Conservation (phyloP, 2,113 vertebrate species). For the Archocentrus centrarchus region DNA sequence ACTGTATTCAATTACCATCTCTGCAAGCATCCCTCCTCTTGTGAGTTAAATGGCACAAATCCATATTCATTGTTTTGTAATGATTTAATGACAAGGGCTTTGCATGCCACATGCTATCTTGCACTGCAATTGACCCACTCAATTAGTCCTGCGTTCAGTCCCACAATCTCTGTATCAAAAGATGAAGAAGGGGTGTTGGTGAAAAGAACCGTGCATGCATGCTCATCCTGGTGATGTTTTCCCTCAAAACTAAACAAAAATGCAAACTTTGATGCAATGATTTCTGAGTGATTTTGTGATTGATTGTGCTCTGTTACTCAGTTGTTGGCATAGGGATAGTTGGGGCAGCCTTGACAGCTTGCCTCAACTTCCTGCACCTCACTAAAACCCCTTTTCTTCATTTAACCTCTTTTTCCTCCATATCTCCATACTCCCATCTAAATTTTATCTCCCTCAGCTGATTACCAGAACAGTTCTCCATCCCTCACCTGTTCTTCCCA, state of each 20-base stretch:
- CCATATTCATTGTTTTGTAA: slow-evolving; percentile 71
- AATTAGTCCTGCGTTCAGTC: slow-evolving; percentile 59
- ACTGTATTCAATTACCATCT: slow-evolving; percentile 56
- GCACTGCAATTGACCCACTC: slow-evolving; percentile 65
- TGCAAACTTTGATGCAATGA: background rate
- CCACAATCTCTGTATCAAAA: slow-evolving; percentile 37
- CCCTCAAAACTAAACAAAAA: slow-evolving; percentile 56
- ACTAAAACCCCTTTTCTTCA: background rate
- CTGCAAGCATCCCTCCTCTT: slow-evolving; percentile 47
- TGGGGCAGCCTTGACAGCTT: background rate
- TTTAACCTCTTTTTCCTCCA: background rate
- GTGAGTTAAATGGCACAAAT: slow-evolving; percentile 70
- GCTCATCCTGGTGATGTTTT: background rate
- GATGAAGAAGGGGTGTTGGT: background rate
- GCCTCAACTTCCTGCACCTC: background rate
- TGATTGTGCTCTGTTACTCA: slow-evolving; percentile 14
- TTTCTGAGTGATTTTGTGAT: slow-evolving; percentile 49
- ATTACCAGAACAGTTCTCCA: background rate
- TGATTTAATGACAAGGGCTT: slow-evolving; percentile 69
- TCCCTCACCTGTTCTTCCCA: slow-evolving; percentile 23
- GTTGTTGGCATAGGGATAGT: background rate
- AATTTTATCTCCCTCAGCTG: slow-evolving; percentile 13
- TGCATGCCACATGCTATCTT: slow-evolving; percentile 22
- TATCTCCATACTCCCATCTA: background rate
- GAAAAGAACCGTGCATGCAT: background rate